These are phyloP conservation scores for Cephus spinipes DNA, from an alignment of 2,888 invertebrate genomes.

Conservation along the genomic window DNA sequence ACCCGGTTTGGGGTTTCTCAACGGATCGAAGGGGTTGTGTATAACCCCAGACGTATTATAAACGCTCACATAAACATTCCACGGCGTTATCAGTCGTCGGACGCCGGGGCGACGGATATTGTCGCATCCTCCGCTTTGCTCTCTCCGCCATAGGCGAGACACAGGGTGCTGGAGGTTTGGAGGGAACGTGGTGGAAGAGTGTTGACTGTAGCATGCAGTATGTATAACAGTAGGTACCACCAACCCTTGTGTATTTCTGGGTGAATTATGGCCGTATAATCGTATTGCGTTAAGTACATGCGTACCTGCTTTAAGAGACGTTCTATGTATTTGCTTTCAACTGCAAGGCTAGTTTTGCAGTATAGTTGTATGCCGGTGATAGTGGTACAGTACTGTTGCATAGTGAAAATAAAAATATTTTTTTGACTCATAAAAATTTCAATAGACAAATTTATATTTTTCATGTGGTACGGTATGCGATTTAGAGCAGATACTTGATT, in stretches of 20 bases:
- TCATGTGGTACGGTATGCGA: background rate
- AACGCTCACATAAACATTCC: slow-evolving; percentile 66
- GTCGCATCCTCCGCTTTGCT: slow-evolving; percentile 65
- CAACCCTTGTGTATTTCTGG: background rate
- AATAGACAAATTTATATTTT: background rate
- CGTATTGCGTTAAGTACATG: background rate
- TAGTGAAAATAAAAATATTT: background rate
- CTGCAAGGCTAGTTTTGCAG: background rate
- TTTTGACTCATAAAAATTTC: background rate
- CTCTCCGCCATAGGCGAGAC: slow-evolving; percentile 34
- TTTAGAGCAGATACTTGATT: background rate
- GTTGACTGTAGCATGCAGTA: background rate
- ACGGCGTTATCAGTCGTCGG: slow-evolving; percentile 67
- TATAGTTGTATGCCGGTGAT: background rate
- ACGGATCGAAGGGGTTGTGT: slow-evolving; percentile 44
- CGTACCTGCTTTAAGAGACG: background rate
- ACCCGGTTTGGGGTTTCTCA: background rate
- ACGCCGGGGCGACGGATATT: slow-evolving; percentile 67
- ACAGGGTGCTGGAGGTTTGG: background rate
- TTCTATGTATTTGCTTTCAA: background rate
- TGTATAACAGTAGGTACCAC: background rate
- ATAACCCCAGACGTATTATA: slow-evolving; percentile 58
- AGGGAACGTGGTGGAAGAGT: background rate
- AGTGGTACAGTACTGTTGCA: background rate
- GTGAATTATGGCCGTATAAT: background rate